Percentiles rank a stretch among this genome's conserved stretches.
phyloP scores from a whole-genome alignment of 2,113 vertebrate species.

The Crotalus helleri region DNA sequence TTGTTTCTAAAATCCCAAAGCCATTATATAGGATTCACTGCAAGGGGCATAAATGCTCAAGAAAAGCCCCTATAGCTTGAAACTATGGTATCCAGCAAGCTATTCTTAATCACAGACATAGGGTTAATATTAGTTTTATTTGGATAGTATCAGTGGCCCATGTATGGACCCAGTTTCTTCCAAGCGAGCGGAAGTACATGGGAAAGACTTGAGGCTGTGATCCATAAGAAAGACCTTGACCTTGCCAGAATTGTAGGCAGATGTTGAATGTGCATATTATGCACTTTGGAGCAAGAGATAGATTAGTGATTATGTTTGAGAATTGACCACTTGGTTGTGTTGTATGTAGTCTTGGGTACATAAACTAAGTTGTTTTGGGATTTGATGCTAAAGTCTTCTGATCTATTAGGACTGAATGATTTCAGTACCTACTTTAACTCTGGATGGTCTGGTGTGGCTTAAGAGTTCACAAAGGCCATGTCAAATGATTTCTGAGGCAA shows the following conservation, averaged over 20 bases:
- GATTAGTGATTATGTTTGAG: neutral
- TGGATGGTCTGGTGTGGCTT: neutral
- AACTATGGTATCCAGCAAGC: neutral
- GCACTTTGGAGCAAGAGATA: neutral
- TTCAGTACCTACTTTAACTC: neutral
- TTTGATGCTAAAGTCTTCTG: neutral
- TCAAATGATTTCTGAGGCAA: neutral
- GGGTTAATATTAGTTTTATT: neutral
- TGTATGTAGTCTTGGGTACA: neutral
- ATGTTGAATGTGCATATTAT: neutral
- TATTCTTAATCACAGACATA: no score
- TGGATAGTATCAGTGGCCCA: neutral
- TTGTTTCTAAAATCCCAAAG: neutral
- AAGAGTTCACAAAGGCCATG: neutral
- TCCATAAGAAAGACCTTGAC: neutral
- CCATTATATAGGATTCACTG: neutral
- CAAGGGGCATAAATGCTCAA: neutral
- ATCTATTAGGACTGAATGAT: neutral
- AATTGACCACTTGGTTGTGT: neutral
- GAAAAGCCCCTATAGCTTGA: neutral
- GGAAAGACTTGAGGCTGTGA: neutral
- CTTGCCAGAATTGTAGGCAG: neutral
- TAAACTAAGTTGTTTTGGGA: neutral
- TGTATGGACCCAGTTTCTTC: neutral
- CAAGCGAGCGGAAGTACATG: neutral